These are phyloP conservation scores for Arctocebus calabarensis DNA, from an alignment of 2,797 vertebrate species.

Conservation along the genomic window DNA sequence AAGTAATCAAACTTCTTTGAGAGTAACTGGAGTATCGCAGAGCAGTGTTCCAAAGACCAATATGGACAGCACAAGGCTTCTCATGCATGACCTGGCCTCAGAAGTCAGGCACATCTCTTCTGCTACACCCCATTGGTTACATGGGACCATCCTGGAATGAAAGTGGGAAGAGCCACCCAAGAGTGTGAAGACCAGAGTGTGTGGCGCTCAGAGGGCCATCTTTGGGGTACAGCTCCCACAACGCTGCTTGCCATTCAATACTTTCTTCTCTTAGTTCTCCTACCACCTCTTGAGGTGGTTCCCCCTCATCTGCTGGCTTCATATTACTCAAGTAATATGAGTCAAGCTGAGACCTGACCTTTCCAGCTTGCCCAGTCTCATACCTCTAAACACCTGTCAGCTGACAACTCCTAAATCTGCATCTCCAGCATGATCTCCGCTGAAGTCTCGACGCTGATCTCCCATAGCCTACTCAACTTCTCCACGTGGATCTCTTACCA, in stretches of 20 bases:
- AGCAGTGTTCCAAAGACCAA: not conserved
- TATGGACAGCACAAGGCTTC: not conserved
- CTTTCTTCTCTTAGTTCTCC: not conserved
- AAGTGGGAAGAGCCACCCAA: not conserved
- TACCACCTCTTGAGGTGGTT: not conserved
- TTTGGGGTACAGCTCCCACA: not conserved
- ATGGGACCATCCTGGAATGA: not conserved
- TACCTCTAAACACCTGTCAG: not conserved
- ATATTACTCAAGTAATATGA: not conserved
- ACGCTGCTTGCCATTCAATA: not conserved
- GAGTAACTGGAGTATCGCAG: not conserved
- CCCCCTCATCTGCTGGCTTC: not conserved
- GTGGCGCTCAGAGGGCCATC: not conserved
- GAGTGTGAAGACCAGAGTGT: not conserved
- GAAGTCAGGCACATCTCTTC: not conserved
- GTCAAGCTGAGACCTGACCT: not conserved
- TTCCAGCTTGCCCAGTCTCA: not conserved
- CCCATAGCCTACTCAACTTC: not conserved
- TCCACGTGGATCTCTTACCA: not conserved
- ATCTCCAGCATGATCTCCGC: not conserved
- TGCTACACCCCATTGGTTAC: not conserved
- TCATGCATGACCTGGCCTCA: not conserved
- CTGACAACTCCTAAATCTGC: not conserved
- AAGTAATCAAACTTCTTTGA: not conserved
- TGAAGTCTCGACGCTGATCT: not conserved